phyloP scores from a whole-genome alignment of 2,888 invertebrate genomes.

The Therioaphis trifolii region DNA sequence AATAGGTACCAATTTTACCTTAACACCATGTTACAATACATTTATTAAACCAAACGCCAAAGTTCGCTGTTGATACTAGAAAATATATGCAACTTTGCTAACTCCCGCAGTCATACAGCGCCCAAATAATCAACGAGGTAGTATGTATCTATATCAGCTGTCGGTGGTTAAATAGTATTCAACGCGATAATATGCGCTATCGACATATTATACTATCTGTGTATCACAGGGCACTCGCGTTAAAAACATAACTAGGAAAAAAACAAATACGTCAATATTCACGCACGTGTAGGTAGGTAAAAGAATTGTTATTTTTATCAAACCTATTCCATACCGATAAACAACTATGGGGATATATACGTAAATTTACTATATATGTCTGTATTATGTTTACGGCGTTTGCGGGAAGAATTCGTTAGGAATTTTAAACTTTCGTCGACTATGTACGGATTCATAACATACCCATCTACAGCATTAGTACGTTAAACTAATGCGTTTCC shows the following conservation, averaged over 20 bases:
- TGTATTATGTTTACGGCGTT: not conserved
- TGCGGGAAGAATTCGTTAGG: slow-evolving; percentile 21
- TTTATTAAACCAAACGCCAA: too few relatives aligned
- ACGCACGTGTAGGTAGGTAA: not conserved
- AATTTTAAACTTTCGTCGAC: slow-evolving; percentile 39
- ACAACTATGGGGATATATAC: not conserved
- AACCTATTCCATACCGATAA: slow-evolving; percentile 16
- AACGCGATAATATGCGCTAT: too few relatives aligned
- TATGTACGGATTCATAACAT: not conserved
- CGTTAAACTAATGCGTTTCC: too few relatives aligned
- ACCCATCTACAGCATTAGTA: too few relatives aligned
- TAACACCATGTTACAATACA: too few relatives aligned
- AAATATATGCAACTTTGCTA: too few relatives aligned
- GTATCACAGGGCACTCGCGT: not conserved
- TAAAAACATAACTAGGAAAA: not conserved
- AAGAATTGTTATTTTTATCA: not conserved
- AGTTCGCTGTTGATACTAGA: too few relatives aligned
- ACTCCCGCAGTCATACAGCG: not conserved
- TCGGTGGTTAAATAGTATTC: too few relatives aligned
- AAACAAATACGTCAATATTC: slow-evolving; percentile 14
- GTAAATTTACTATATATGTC: not conserved
- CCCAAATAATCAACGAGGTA: not conserved
- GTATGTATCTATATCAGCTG: too few relatives aligned
- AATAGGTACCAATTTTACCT: too few relatives aligned
- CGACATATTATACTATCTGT: too few relatives aligned